A percentile compares a stretch with the other conserved stretches of the same genome.
Conservation (phyloP, 2,888 invertebrate genomes). For the Lepidocyrtoides sp. region DNA sequence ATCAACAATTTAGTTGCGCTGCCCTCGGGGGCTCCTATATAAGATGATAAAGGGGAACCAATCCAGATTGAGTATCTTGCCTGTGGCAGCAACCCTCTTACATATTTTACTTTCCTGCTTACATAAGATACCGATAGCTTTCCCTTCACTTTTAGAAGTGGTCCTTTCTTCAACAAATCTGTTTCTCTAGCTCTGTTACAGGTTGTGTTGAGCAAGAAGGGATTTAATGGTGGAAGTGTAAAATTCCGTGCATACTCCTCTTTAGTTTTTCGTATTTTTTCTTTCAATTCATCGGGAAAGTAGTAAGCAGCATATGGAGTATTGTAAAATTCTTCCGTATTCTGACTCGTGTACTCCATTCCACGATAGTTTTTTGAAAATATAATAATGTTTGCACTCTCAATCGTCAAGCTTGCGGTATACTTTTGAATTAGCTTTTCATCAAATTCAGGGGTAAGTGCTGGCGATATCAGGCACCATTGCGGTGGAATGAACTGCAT, state of each 20-base stretch:
- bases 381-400: slow-evolving; percentile 68
- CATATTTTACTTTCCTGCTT: slow-evolving; percentile 31
- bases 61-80: slow-evolving; percentile 65
- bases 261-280: slow-evolving; percentile 36
- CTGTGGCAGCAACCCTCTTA: slow-evolving; percentile 53
- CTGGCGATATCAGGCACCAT: slow-evolving; percentile 66
- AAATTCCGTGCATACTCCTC: slow-evolving; percentile 20
- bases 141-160: slow-evolving; percentile 57
- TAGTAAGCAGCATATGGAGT: slow-evolving; percentile 62
- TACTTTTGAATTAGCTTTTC: slow-evolving; percentile 44
- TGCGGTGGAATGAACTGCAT: slow-evolving; percentile 61
- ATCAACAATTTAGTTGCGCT: slow-evolving; percentile 67
- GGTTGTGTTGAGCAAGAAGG: slow-evolving; percentile 13
- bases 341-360: not conserved
- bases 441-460: slow-evolving; percentile 70
- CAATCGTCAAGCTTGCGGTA: slow-evolving; percentile 50
- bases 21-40: slow-evolving; percentile 38
- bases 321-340: slow-evolving; percentile 69
- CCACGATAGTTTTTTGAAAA: slow-evolving; percentile 70
- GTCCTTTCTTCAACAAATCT: slow-evolving; percentile 63
- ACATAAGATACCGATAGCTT: slow-evolving; percentile 48
- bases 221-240: slow-evolving; percentile 47
- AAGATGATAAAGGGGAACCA: slow-evolving; percentile 33
- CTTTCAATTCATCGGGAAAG: slow-evolving; percentile 46
- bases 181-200: slow-evolving; percentile 45